Evolutionary conservation across 2,113 vertebrate genomes (phyloP), one percentile per base, ranked within the genome.

Genomic region (Myotis brandtii): DNA sequence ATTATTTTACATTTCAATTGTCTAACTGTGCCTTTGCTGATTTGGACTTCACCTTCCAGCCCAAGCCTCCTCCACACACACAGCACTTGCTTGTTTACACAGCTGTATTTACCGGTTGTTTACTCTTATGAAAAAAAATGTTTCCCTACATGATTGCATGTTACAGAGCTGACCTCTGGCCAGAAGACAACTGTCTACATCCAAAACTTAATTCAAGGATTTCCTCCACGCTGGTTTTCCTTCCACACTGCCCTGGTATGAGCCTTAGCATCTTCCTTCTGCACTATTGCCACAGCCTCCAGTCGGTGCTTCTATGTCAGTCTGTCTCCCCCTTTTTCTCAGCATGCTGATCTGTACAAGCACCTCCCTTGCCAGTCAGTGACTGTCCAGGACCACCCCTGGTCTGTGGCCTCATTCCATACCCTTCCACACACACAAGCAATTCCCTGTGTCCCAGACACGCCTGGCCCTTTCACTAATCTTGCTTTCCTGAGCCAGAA

Each of bases 21-120:
- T 2, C 23, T 79, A 3, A 50, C 23, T 75, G n/a, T 32, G 34
- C 79, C 83, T 77, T 82, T 52, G 46, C 43, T 40, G n/a, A 75
- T 50, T 64, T 87, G 43, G 56, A 48, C 76, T 81, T 9, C 34
- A 64, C 54, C 3, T 76, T 16, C 50, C 77, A 37, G 56, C 20
- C 2, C 25, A 70, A n/a, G 6, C 4, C 18, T 8, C 14, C 43
- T 3, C 69, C 6, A 32, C n/a, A 37, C 0, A 0, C 56, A 27
- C 21, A 40, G 3, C 21, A 66, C 23, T 54, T 18, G 25, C 37
- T 50, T 25, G 54, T 34, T 37, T 34, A 34, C 12, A 0, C 1
- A 8, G 4, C 8, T 20, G 9, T n/a, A 25, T 5, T 62, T 40
- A 23, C 10, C 32, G 27, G 14, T n/a, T 86, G 11, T 50, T 87